Evolutionary conservation across 2,797 vertebrate genomes (phyloP), one percentile per base, ranked within the genome.

Genomic region (Schizopygopsis pylzovi): DNA sequence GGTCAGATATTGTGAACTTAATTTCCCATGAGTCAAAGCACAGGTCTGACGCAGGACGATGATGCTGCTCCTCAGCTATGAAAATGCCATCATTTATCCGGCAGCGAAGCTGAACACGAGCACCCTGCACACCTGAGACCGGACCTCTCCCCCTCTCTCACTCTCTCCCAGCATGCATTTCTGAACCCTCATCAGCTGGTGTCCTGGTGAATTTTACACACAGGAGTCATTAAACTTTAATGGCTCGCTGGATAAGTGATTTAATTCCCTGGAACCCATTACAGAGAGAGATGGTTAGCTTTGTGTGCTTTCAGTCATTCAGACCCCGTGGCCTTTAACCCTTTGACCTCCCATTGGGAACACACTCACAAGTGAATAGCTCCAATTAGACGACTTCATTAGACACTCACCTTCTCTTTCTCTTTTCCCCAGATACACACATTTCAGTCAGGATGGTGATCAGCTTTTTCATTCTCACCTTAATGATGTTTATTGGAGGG

Each of bases 151-250:
- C 25, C 28, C 28, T 28, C 28, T 28, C 28, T 28, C 28, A 28
- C 67, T 59, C 16, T 43, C 20, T 79, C 76, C 83, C 83, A 61
- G 49, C 49, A 72, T 85, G 76, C 83, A 72, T 72, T 85, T 79
- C 20, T 79, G 49, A 79, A 79, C n/a, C 49, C 84, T 85, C 54
- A 81, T 85, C 84, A 80, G 78, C 56, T 43, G 43, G 54, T 80
- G 68, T 33, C 52, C 68, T 41, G 15, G 43, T 73, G 76, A 83
- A 65, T 33, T 73, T 52, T 22, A 84, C 76, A 72, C 79, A 86
- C 73, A 49, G 85, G 72, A 63, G 81, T 71, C 85, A 83, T 87
- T 81, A 83, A 87, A 83, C 68, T 79, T 87, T 87, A 84, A 84
- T 56, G 76, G 68, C 49, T 81, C 9, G 1, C 61, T 80, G 45